These are phyloP conservation scores for Cottus gobio DNA, from an alignment of 2,113 vertebrate genomes.

Conservation along the genomic window DNA sequence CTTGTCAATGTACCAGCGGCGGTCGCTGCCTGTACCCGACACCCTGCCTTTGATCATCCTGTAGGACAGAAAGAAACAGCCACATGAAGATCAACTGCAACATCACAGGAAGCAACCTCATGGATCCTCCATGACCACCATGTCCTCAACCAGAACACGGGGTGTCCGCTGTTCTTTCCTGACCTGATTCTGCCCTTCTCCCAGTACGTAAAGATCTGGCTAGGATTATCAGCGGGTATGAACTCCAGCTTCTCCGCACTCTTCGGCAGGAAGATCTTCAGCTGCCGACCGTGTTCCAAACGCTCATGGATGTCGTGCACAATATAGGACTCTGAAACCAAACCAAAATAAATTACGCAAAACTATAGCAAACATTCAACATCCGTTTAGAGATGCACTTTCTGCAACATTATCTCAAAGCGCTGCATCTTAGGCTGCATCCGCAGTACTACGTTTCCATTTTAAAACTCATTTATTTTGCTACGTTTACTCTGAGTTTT, in stretches of 20 bases:
- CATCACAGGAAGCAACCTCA: not conserved
- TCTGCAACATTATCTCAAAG: no score
- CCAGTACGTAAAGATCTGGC: constrained; percentile 13
- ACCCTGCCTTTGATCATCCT: constrained; percentile 20
- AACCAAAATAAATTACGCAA: not conserved
- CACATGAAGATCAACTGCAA: not conserved
- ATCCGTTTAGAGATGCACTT: not conserved
- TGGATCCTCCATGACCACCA: not conserved
- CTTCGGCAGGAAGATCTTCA: constrained; percentile 66
- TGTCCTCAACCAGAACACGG: not conserved
- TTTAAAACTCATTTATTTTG: no score
- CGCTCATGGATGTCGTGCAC: constrained; percentile 45
- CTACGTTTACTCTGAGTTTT: no score
- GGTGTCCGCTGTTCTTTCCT: not conserved
- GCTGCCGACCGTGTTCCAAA: constrained; percentile 57
- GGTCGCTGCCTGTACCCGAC: constrained; percentile 35
- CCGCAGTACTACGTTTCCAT: no score
- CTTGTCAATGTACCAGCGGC: constrained; percentile 63
- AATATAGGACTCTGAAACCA: constrained; percentile 47
- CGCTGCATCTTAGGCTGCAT: no score
- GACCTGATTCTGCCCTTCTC: constrained; percentile 2
- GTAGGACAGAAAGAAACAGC: not conserved
- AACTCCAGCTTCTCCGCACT: constrained; percentile 59
- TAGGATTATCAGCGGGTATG: not conserved
- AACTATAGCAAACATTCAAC: not conserved